These are phyloP conservation scores for Melanotaenia duboulayi DNA, from an alignment of 2,113 vertebrate genomes.

Conservation along the genomic window DNA sequence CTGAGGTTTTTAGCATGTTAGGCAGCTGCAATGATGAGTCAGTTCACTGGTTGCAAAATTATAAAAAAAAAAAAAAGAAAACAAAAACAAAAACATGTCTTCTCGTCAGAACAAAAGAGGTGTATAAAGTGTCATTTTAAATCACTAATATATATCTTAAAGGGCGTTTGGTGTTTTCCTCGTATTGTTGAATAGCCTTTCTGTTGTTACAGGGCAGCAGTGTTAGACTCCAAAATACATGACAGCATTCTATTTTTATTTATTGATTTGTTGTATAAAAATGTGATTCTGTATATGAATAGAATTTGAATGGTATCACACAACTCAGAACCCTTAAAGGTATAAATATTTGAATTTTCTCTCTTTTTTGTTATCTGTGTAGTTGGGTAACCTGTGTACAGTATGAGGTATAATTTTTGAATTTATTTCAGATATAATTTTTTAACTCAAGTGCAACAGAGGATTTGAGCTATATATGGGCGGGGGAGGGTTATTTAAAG, in stretches of 20 bases:
- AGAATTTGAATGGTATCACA: slow-evolving; percentile 83
- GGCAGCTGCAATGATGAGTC: slow-evolving; percentile 82
- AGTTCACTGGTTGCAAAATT: slow-evolving; percentile 73
- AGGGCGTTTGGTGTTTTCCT: slow-evolving; percentile 85
- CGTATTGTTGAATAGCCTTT: slow-evolving; percentile 83
- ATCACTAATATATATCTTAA: slow-evolving; percentile 80
- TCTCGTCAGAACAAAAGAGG: slow-evolving; percentile 74
- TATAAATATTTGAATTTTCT: slow-evolving; percentile 81
- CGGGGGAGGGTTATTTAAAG: slow-evolving; percentile 64
- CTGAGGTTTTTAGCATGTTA: slow-evolving; percentile 58
- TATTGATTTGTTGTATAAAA: slow-evolving; percentile 86
- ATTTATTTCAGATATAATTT: slow-evolving; percentile 88
- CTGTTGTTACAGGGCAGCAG: slow-evolving; percentile 81
- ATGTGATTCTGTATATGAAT: slow-evolving; percentile 84
- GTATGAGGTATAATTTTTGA: slow-evolving; percentile 84
- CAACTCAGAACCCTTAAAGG: slow-evolving; percentile 77
- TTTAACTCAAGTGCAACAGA: slow-evolving; percentile 84
- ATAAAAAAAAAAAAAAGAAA: slow-evolving; percentile 11
- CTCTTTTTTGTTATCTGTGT: slow-evolving; percentile 84
- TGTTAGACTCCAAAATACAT: slow-evolving; percentile 82
- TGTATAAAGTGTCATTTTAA: slow-evolving; percentile 84
- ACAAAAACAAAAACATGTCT: slow-evolving; percentile 45
- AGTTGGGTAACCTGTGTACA: slow-evolving; percentile 87
- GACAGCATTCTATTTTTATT: slow-evolving; percentile 87
- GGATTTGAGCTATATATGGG: slow-evolving; percentile 81